phyloP scores from a whole-genome alignment of 2,797 vertebrate genomes.

The Gobio occitaniae region DNA sequence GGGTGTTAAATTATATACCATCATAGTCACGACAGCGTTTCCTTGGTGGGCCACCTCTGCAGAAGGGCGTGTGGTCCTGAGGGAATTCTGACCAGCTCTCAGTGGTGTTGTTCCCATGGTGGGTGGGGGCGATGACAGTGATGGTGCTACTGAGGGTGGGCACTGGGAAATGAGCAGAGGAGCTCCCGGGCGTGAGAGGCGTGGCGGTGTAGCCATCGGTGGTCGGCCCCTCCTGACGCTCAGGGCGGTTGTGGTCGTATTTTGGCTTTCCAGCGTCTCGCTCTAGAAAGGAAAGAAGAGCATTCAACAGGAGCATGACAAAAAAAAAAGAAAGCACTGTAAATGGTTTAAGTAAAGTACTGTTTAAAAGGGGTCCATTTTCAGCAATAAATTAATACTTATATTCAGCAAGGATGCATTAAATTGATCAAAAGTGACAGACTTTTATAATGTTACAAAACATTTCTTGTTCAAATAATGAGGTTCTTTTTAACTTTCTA shows the following conservation, averaged over 20 bases:
- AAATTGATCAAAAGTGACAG: not conserved
- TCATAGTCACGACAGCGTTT: conserved; percentile 97
- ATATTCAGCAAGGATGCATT: not conserved
- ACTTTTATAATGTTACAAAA: not conserved
- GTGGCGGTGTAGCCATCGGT: conserved; percentile 85
- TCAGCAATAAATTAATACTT: not conserved
- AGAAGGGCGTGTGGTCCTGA: conserved; percentile 88
- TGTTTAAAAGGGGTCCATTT: not conserved
- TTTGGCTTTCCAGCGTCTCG: conserved; percentile 91
- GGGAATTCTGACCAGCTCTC: conserved; percentile 96
- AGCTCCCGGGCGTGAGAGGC: conserved; percentile 82
- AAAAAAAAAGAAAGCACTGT: not conserved
- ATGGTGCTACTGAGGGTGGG: conserved; percentile 96
- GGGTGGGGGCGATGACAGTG: conserved; percentile 94
- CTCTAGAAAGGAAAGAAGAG: conserved; percentile 74
- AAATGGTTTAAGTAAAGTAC: not conserved
- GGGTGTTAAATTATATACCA: conserved; percentile 72
- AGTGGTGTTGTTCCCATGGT: conserved; percentile 91
- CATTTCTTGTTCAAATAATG: not conserved
- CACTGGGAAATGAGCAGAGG: conserved; percentile 90
- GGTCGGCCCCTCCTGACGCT: conserved; percentile 82
- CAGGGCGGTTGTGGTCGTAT: conserved; percentile 88
- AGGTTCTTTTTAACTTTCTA: not conserved
- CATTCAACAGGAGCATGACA: not conserved
- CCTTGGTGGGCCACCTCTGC: conserved; percentile 86